Conservation (phyloP, 2,113 vertebrate genomes). For the Regulus satrapa region DNA sequence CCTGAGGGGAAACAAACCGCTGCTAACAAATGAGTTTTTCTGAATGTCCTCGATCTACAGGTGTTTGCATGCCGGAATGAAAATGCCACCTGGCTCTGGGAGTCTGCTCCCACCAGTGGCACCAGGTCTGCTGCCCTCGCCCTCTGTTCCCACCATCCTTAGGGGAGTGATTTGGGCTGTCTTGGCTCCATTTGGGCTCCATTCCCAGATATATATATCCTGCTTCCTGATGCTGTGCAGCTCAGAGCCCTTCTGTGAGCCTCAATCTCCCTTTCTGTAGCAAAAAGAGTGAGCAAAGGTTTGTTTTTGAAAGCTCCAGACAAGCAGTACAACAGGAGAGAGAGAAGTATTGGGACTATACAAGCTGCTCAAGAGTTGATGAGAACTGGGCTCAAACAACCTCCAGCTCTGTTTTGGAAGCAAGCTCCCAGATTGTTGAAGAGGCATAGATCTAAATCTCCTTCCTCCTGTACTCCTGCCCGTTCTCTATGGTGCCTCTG, state of each 20-base stretch:
- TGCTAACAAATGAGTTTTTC: neutral
- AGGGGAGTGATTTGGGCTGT: neutral
- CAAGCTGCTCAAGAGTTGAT: neutral
- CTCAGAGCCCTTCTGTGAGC: neutral
- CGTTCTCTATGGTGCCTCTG: neutral
- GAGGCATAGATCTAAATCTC: neutral
- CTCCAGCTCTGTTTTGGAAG: neutral
- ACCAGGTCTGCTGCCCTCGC: neutral
- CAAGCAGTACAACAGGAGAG: neutral
- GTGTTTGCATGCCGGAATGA: neutral
- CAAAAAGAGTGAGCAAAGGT: neutral
- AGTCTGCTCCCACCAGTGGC: neutral
- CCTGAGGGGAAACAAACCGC: neutral
- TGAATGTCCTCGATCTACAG: neutral
- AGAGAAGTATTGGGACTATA: neutral
- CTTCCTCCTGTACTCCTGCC: neutral
- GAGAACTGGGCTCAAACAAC: neutral
- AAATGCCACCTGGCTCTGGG: neutral
- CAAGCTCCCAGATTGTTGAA: neutral
- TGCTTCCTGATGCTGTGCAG: fast-evolving
- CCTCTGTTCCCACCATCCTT: neutral
- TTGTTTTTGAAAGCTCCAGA: neutral
- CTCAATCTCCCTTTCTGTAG: neutral
- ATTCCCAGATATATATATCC: too few species aligned
- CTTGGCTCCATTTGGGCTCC: neutral